Evolutionary conservation across 2,797 vertebrate species (phyloP).

Genomic region (Danio choprae): DNA sequence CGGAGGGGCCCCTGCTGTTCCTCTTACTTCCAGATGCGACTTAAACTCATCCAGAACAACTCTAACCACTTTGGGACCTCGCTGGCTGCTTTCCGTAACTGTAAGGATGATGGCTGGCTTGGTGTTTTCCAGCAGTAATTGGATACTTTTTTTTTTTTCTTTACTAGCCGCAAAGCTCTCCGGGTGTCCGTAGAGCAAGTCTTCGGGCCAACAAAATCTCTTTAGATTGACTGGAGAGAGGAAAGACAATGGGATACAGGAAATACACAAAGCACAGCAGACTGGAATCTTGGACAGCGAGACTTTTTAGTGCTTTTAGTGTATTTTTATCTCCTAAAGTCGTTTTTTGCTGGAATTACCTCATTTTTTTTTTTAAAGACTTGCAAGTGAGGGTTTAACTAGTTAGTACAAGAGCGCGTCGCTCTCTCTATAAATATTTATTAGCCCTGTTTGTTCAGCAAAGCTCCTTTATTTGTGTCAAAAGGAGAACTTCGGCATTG

Average conservation of each 20-base stretch:
- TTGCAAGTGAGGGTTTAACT: conserved; percentile 45
- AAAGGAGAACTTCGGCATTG: neutral
- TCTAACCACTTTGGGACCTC: conserved; percentile 43
- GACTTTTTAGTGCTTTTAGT: conserved; percentile 45
- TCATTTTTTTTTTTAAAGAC: conserved; percentile 50
- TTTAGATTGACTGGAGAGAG: conserved; percentile 42
- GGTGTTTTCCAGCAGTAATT: conserved; percentile 48
- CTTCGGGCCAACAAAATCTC: conserved; percentile 50
- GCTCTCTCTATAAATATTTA: conserved; percentile 48
- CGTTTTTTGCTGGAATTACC: conserved; percentile 55
- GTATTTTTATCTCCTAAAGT: conserved; percentile 52
- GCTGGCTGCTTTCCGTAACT: conserved; percentile 53
- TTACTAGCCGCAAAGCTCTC: conserved; percentile 47
- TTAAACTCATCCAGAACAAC: conserved; percentile 48
- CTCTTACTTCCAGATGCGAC: conserved; percentile 42
- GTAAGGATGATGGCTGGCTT: conserved; percentile 46
- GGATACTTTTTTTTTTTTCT: conserved; percentile 44
- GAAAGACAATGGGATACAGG: conserved; percentile 43
- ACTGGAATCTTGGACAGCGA: conserved; percentile 55
- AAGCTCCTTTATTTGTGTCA: conserved; percentile 19
- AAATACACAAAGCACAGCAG: conserved; percentile 56
- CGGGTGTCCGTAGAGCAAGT: conserved; percentile 45
- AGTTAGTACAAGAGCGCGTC: conserved; percentile 12
- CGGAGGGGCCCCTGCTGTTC: conserved; percentile 47
- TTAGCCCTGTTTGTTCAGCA: conserved; percentile 42